Conservation (phyloP, 2,888 invertebrate genomes). For the Rhogogaster chlorosoma region DNA sequence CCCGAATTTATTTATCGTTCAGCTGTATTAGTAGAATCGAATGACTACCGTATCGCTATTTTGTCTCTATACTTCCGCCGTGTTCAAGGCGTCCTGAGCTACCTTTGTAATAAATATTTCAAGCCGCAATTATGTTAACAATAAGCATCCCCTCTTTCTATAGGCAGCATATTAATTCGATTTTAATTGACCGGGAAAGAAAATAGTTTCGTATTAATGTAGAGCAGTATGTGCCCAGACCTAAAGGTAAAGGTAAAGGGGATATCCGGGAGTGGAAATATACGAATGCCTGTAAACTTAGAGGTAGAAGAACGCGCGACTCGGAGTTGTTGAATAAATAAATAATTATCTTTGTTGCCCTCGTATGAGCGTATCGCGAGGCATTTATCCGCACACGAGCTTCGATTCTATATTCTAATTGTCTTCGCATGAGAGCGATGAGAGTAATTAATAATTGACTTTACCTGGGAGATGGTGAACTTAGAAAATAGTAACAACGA, state of each 20-base stretch:
- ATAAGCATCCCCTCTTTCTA: constrained; percentile 63
- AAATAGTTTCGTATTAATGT: constrained; percentile 58
- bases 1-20: constrained; percentile 32
- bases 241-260: neutral
- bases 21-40: constrained; percentile 32
- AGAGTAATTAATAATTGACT: constrained; percentile 21
- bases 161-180: constrained; percentile 67
- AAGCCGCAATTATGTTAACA: constrained; percentile 67
- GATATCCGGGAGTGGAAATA: neutral
- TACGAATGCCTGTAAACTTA: constrained; percentile 1
- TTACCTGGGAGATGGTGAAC: neutral
- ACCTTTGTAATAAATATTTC: constrained; percentile 63
- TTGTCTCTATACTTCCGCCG: constrained; percentile 1
- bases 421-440: constrained; percentile 1
- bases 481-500: neutral
- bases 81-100: neutral
- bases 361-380: neutral
- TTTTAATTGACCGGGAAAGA: constrained; percentile 71
- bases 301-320: neutral
- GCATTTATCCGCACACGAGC: constrained; percentile 3
- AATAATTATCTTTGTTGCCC: constrained; percentile 41
- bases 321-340: constrained; percentile 28
- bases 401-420: constrained; percentile 13
- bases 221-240: neutral
- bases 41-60: constrained; percentile 5